These are phyloP conservation scores for Prorops nasuta DNA, from an alignment of 1,140 invertebrate genomes.

Conservation along the genomic window DNA sequence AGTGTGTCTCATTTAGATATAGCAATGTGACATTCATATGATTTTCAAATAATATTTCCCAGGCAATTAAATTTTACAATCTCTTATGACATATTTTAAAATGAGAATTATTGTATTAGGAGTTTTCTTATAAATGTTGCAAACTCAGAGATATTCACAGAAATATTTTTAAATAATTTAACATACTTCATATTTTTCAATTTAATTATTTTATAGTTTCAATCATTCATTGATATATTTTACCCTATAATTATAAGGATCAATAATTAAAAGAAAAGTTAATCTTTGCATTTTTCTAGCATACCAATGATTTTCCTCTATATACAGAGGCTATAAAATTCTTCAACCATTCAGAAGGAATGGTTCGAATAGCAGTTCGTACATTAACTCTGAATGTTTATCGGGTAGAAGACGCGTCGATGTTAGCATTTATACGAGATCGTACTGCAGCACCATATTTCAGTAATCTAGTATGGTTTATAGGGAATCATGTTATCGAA, in stretches of 20 bases:
- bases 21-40: no score
- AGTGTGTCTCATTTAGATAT: no score
- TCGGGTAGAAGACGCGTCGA: conserved; percentile 89
- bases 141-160: no score
- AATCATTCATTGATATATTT: not conserved
- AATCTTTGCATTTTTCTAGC: conserved; percentile 64
- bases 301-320: conserved; percentile 97
- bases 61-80: no score
- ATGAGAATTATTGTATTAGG: no score
- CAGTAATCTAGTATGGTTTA: conserved; percentile 98
- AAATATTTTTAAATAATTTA: conserved; percentile 1
- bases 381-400: conserved; percentile 98
- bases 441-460: conserved; percentile 96
- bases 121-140: no score
- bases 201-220: not conserved
- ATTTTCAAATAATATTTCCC: no score
- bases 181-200: not conserved
- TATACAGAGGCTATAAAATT: conserved; percentile 99
- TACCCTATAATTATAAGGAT: not conserved
- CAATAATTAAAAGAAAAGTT: no score
- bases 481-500: conserved; percentile 96
- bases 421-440: conserved; percentile 94
- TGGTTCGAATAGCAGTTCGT: conserved; percentile 97
- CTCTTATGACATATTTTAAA: no score
- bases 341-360: conserved; percentile 97